Evolutionary conservation across 2,113 vertebrate genomes (phyloP).

Genomic region (Thomomys bottae): DNA sequence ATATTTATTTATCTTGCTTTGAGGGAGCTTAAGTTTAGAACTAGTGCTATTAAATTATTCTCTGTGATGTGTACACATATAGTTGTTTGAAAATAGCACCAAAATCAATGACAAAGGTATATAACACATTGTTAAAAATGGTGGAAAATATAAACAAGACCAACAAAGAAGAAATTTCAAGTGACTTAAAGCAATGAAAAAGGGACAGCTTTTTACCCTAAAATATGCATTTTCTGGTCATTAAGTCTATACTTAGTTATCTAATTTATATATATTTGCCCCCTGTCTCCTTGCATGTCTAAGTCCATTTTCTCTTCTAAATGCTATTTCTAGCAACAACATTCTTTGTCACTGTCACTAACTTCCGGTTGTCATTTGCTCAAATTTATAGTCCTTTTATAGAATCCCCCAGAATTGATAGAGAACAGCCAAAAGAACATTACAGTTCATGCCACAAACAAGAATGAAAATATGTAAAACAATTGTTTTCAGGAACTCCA

Average conservation of each 20-base stretch:
- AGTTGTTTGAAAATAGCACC: neutral
- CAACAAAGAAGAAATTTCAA: neutral
- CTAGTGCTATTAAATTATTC: slow-evolving; percentile 9
- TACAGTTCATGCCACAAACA: too few species aligned
- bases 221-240: neutral
- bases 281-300: slow-evolving; percentile 1
- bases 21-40: neutral
- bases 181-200: neutral
- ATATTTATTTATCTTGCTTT: slow-evolving; percentile 35
- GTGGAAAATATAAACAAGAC: neutral
- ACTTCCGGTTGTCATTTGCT: neutral
- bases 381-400: neutral
- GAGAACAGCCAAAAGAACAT: neutral
- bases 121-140: neutral
- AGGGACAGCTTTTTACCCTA: neutral
- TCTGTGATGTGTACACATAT: slow-evolving; percentile 10
- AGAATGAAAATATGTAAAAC: too few species aligned
- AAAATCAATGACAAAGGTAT: neutral
- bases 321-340: neutral
- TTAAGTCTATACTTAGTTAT: neutral
- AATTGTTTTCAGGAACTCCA: neutral
- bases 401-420: neutral
- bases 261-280: neutral
- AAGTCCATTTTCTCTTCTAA: neutral
- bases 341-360: too few species aligned